Evolutionary conservation across 2,113 vertebrate species (phyloP), one percentile per base, ranked within the genome.

Genomic region (Pomatostomus ruficeps): DNA sequence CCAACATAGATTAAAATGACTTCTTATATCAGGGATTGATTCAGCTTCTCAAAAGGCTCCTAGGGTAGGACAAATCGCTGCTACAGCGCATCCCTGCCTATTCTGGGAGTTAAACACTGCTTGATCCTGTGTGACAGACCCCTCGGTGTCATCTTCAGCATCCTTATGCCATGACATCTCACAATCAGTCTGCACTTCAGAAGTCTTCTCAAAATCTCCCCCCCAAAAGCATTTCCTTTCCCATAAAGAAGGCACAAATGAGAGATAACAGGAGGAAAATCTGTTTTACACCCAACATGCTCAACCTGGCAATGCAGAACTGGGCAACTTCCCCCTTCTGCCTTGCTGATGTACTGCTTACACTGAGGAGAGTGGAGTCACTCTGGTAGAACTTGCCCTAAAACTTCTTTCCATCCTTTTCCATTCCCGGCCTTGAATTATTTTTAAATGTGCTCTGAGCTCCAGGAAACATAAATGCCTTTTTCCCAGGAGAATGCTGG

Each of bases 251-350:
- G 29, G 54, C 7, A 33, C 35, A 77, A 77, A 26, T 8, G 43
- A 52, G 18, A 57, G 22, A 19, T 4, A 62, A 46, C 0, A 1
- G 18, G 42, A 86, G 59, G 33, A 67, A 86, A 21, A 8, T 59
- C 33, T 43, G 20, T 18, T 76, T 65, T 33, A 70, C 8, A 65
- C 6, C 1, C 4, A 0, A 10, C 6, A 13, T 4, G 31, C 7
- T 19, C 35, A 38, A 42, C 31, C 15, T 36, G 72, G 38, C 29
- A 45, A 20, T 3, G 9, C n/a, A 70, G 21, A 62, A 18, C 29
- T 57, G 49, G 25, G 46, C 33, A 66, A 43, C 29, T 15, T n/a
- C 21, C 5, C 24, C 49, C 10, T 54, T 26, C 38, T 70, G 24
- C 10, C 73, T 4, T 48, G 43, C 10, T 42, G 63, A 36, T 26